Evolutionary conservation across 2,113 vertebrate species (phyloP), one percentile per base, ranked within the genome.

Genomic region (Progne subis): DNA sequence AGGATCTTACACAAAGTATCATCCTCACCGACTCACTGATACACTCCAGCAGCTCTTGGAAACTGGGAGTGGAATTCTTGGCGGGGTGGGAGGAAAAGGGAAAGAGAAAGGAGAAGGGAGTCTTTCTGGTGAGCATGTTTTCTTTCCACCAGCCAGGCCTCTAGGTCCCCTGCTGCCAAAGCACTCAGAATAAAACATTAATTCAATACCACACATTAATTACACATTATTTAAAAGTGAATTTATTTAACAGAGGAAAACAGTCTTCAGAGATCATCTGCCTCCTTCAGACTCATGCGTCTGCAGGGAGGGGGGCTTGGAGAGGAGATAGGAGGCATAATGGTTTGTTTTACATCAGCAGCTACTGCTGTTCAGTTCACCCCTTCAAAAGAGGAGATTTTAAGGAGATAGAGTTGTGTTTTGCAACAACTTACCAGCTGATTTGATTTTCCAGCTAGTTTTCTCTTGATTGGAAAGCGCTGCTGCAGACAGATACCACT

Each of bases 171-270:
- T 81, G 95, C 96, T 98, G 95, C 97, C 97, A 98, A 93, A 97
- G 94, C 83, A 90, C 97, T 97, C 95, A 80, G 96, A 97, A 97
- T 96, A 95, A 97, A 98, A 95, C 97, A 98, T 98, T 97, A 97
- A 98, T 96, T 96, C 94, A 93, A 96, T 97, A 96, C 96, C 97
- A 96, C 97, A 97, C 95, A 94, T 97, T 97, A 98, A 98, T 98
- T 98, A 97, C 96, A 97, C 96, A 92, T 97, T 96, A 96, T 97
- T 97, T 96, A 96, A 97, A 97, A 97, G 96, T 95, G 96, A 97
- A 97, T 97, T 98, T 96, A 96, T 98, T 96, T 97, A 95, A 95
- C 91, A 4, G 96, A 95, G 95, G 96, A 97, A 97, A 97, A 97
- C 80, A 97, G 96, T 96, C 95, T 97, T 97, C 91, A 92, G 83